A percentile compares a stretch with the other conserved stretches of the same genome.
These are phyloP conservation scores for Solea senegalensis DNA, from an alignment of 2,113 vertebrate genomes.

Conservation along the genomic window DNA sequence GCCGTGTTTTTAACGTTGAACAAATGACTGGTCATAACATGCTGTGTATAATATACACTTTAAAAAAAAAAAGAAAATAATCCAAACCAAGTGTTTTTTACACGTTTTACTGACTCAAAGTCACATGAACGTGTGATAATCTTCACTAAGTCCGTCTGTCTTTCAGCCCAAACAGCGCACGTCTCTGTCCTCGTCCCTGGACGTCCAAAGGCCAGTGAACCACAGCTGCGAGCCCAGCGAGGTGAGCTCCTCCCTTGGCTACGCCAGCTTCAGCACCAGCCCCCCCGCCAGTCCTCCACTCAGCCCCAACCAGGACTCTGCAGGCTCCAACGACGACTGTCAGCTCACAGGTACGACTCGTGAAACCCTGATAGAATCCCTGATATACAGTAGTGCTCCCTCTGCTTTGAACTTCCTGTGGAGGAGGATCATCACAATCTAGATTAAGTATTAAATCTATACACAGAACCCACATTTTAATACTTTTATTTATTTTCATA, in stretches of 20 bases:
- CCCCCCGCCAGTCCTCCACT: slow-evolving; percentile 84
- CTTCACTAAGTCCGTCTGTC: slow-evolving; percentile 15
- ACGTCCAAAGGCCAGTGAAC: slow-evolving; percentile 89
- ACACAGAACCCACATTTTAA: background rate
- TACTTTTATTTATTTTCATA: background rate
- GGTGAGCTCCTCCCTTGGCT: slow-evolving; percentile 91
- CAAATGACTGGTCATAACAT: no score
- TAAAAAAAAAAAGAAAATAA: no score
- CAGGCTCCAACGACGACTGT: slow-evolving; percentile 75
- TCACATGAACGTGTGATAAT: background rate
- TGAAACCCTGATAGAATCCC: no score
- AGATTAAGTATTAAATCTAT: background rate
- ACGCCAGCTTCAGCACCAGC: slow-evolving; percentile 89
- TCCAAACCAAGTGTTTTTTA: no score
- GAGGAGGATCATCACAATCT: background rate
- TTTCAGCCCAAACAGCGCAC: slow-evolving; percentile 94
- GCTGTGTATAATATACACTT: no score
- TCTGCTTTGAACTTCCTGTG: background rate
- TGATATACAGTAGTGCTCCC: no score
- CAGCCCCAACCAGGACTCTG: slow-evolving; percentile 87
- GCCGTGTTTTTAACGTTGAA: no score
- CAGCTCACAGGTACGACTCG: slow-evolving; percentile 66
- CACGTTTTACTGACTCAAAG: background rate
- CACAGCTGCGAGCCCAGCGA: slow-evolving; percentile 93
- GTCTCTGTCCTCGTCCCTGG: slow-evolving; percentile 93